Conservation (phyloP, 1,140 invertebrate genomes). For the Scaptomyza montana region DNA sequence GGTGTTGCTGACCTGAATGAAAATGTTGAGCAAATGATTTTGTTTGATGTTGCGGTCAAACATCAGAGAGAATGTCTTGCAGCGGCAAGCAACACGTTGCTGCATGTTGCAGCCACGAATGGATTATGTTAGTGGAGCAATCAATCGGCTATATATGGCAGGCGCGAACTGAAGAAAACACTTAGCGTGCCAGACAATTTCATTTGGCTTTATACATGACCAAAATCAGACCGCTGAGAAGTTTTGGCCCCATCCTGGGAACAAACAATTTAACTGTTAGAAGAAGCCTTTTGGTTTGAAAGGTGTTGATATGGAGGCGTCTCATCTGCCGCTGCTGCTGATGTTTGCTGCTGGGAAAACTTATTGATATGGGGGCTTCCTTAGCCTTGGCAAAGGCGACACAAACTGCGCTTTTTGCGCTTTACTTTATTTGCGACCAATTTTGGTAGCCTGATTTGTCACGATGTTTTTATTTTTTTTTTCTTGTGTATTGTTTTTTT, state of each 20-base stretch:
- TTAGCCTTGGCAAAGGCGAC: constrained; percentile 35
- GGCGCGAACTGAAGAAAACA: constrained; percentile 68
- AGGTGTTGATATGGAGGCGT: constrained; percentile 52
- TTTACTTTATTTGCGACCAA: constrained; percentile 68
- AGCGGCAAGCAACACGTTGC: constrained; percentile 25
- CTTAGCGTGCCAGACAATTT: constrained; percentile 76
- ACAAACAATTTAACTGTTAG: constrained; percentile 53
- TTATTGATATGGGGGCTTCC: constrained; percentile 73
- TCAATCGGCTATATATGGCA: constrained; percentile 78
- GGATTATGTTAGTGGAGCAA: constrained; percentile 69
- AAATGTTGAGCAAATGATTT: constrained; percentile 70
- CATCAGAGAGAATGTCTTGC: constrained; percentile 44
- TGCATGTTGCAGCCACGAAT: constrained; percentile 28
- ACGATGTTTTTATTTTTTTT: constrained; percentile 73
- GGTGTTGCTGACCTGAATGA: constrained; percentile 17
- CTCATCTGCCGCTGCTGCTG: constrained; percentile 1
- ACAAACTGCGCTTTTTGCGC: constrained; percentile 52
- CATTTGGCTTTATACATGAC: constrained; percentile 72
- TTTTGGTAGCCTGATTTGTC: constrained; percentile 84
- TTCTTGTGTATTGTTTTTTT: constrained; percentile 23
- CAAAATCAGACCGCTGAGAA: constrained; percentile 55
- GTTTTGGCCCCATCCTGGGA: constrained; percentile 43
- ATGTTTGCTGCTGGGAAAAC: constrained; percentile 59
- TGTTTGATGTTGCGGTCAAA: constrained; percentile 61
- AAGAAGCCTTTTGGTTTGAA: constrained; percentile 27